phyloP scores from a whole-genome alignment of 2,797 vertebrate genomes.

The Tragelaphus eurycerus region DNA sequence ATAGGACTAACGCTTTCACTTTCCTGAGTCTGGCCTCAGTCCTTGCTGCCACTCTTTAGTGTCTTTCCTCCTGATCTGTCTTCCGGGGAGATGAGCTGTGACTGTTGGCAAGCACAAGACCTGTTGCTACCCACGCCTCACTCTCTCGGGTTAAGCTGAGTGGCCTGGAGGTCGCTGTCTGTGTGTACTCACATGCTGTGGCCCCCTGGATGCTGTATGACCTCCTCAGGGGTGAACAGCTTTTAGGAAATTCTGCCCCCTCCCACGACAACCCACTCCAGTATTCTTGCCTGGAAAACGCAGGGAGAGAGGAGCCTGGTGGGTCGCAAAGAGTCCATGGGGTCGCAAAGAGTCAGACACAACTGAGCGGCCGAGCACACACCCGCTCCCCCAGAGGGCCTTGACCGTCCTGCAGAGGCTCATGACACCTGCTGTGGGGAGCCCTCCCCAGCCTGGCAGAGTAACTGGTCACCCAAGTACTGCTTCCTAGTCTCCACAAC shows the following conservation, averaged over 20 bases:
- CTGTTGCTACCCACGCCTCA: neutral
- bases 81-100: neutral
- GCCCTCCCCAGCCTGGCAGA: neutral
- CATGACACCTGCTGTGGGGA: too few relatives aligned
- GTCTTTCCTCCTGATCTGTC: neutral
- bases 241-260: neutral
- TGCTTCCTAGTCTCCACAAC: neutral
- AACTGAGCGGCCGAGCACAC: neutral
- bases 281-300: neutral
- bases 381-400: fast-evolving
- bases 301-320: neutral
- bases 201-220: neutral
- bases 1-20: neutral
- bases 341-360: neutral
- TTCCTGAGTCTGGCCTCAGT: neutral
- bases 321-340: neutral
- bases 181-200: fast-evolving
- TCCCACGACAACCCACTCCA: neutral
- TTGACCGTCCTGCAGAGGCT: neutral
- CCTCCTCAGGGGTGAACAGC: neutral
- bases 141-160: neutral
- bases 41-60: neutral
- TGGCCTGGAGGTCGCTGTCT: neutral
- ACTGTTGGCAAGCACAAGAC: too few relatives aligned
- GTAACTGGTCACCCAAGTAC: neutral